phyloP scores from a whole-genome alignment of 2,888 invertebrate species.

The Pimpla rufipes region DNA sequence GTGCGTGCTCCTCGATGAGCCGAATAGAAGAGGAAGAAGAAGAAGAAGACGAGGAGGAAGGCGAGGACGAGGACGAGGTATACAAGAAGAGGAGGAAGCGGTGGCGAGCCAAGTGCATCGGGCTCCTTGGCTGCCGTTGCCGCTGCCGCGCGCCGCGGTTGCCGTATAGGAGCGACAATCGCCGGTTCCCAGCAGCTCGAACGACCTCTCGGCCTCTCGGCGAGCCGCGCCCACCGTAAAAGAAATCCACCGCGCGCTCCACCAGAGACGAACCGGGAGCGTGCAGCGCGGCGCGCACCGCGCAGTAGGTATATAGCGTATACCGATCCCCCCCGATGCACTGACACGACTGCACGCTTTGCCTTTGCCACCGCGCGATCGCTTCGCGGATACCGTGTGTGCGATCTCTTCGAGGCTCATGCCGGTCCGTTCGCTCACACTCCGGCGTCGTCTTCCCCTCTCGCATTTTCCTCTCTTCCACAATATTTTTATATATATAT shows the following conservation, averaged over 20 bases:
- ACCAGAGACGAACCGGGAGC: constrained; percentile 68
- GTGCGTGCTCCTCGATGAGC: constrained; percentile 68
- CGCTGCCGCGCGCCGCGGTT: constrained; percentile 67
- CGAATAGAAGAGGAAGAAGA: constrained; percentile 58
- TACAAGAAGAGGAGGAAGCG: constrained; percentile 37
- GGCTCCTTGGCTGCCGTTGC: constrained; percentile 73
- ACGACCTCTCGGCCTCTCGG: constrained; percentile 82
- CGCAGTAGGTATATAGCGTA: constrained; percentile 13
- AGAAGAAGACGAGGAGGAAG: constrained; percentile 42
- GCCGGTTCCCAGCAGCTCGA: constrained; percentile 80
- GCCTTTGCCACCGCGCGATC: constrained; percentile 68
- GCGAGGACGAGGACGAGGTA: constrained; percentile 13
- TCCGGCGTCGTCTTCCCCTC: constrained; percentile 46
- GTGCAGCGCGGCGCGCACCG: constrained; percentile 59
- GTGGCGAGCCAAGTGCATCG: constrained; percentile 71
- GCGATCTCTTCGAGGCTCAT: constrained; percentile 40
- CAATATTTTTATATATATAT: no score
- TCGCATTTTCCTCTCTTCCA: constrained; percentile 53
- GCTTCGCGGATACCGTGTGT: constrained; percentile 42
- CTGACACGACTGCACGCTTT: constrained; percentile 67
- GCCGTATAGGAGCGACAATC: constrained; percentile 80
- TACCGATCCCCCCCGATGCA: constrained; percentile 4
- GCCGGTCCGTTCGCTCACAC: constrained; percentile 55
- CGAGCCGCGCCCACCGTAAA: constrained; percentile 81
- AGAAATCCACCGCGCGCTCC: constrained; percentile 75